Evolutionary conservation across 2,797 vertebrate species (phyloP).

Genomic region (Xyrichtys novacula): DNA sequence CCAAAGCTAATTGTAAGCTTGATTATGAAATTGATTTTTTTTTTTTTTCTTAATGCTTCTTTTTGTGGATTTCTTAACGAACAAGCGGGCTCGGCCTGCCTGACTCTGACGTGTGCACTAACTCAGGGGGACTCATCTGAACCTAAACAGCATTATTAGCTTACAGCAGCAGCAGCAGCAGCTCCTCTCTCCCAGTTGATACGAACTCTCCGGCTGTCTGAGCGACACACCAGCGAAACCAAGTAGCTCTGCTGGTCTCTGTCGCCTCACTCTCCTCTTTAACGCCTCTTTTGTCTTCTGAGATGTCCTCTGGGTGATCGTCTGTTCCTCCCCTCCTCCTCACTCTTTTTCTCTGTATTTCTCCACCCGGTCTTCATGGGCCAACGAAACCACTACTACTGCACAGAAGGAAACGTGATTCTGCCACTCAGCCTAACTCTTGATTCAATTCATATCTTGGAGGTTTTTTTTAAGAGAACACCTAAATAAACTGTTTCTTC

Average conservation of each 20-base stretch:
- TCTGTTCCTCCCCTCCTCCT: conserved; percentile 38
- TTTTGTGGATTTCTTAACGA: conserved; percentile 76
- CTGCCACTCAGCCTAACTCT: conserved; percentile 52
- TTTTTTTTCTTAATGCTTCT: conserved; percentile 43
- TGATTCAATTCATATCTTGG: conserved; percentile 54
- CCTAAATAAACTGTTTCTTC: conserved; percentile 31
- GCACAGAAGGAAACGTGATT: conserved; percentile 59
- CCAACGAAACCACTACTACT: conserved; percentile 76
- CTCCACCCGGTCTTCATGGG: conserved; percentile 50
- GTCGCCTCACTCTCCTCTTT: conserved; percentile 50
- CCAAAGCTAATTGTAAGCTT: conserved; percentile 83
- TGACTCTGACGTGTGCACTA: conserved; percentile 79
- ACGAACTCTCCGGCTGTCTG: conserved; percentile 62
- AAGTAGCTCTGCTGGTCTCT: conserved; percentile 71
- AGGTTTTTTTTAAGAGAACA: conserved; percentile 36
- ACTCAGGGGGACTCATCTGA: conserved; percentile 86
- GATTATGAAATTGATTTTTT: conserved; percentile 67
- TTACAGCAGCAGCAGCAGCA: conserved; percentile 55
- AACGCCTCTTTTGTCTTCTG: conserved; percentile 45
- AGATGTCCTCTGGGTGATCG: conserved; percentile 62
- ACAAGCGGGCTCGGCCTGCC: conserved; percentile 65
- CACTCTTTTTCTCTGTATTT: conserved; percentile 27
- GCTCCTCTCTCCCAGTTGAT: conserved; percentile 61
- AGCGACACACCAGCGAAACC: conserved; percentile 70
- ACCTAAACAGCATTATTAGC: conserved; percentile 78